Evolutionary conservation across 2,113 vertebrate genomes (phyloP).

Genomic region (Phoenicopterus ruber): DNA sequence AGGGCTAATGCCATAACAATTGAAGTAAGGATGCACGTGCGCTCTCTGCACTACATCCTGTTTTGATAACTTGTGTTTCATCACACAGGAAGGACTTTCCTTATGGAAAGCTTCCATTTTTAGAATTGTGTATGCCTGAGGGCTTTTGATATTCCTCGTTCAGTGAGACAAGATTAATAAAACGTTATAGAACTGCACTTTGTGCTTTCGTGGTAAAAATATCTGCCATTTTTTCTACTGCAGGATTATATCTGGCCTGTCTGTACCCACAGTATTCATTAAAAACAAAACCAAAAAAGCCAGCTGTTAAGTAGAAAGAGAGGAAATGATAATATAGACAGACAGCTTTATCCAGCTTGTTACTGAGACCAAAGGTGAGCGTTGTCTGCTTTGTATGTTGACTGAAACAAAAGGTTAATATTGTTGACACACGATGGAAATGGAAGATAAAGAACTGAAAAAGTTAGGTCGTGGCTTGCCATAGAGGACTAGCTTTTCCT

Average conservation of each 20-base stretch:
- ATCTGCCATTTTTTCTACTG: neutral
- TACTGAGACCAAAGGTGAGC: neutral
- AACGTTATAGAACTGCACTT: neutral
- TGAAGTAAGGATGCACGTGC: constrained; percentile 30
- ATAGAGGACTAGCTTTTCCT: neutral
- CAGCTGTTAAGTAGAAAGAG: neutral
- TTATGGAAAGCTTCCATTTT: constrained; percentile 15
- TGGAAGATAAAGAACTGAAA: neutral
- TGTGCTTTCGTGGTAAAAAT: neutral
- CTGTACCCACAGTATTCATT: neutral
- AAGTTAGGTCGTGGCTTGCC: neutral
- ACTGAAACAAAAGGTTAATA: neutral
- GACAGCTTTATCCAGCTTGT: neutral
- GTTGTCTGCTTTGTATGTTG: neutral
- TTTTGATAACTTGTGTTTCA: constrained; percentile 10
- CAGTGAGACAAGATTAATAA: neutral
- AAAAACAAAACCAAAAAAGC: neutral
- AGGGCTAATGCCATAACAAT: neutral
- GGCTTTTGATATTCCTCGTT: neutral
- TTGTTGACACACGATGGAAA: neutral
- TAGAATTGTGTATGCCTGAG: neutral
- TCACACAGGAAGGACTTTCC: constrained; percentile 34
- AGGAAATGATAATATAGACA: neutral
- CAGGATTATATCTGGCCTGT: neutral
- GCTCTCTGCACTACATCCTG: constrained; percentile 19